These are phyloP conservation scores for Melitaea cinxia DNA, from an alignment of 1,140 invertebrate genomes.

Conservation along the genomic window DNA sequence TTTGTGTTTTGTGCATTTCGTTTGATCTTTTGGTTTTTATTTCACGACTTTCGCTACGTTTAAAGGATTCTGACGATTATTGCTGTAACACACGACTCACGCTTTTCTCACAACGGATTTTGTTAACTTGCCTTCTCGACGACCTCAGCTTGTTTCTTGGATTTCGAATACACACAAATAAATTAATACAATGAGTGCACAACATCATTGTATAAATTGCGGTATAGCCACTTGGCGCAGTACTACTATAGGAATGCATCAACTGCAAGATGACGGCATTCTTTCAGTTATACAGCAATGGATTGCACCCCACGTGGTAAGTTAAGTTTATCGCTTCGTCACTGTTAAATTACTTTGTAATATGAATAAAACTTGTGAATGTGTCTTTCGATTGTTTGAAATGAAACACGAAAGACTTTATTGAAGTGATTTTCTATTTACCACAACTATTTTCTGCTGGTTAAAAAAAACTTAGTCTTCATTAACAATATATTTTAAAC, in stretches of 20 bases:
- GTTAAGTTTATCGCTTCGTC: conserved; percentile 20
- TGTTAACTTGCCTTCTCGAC: conserved; percentile 2
- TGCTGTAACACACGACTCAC: background rate
- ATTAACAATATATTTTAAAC: too few relatives aligned
- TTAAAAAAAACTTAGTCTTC: too few relatives aligned
- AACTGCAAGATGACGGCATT: conserved; percentile 8
- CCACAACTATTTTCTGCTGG: too few relatives aligned
- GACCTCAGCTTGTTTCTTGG: background rate
- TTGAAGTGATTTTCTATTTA: too few relatives aligned
- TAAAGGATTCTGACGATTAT: conserved; percentile 7
- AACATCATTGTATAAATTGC: conserved; percentile 9
- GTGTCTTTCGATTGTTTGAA: too few relatives aligned
- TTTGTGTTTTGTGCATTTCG: background rate
- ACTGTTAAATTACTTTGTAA: too few relatives aligned
- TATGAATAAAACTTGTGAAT: too few relatives aligned
- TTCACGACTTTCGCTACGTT: conserved; percentile 4
- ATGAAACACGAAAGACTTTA: too few relatives aligned
- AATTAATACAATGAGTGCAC: conserved; percentile 5
- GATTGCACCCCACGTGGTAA: background rate
- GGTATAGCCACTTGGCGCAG: conserved; percentile 6
- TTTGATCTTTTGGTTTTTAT: conserved; percentile 1
- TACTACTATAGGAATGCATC: conserved; percentile 1
- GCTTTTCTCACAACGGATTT: conserved; percentile 4
- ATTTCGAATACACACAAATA: conserved; percentile 2
- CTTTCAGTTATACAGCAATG: conserved; percentile 10